Conservation (phyloP, 2,797 vertebrate genomes). For the Aphelocoma californica region DNA sequence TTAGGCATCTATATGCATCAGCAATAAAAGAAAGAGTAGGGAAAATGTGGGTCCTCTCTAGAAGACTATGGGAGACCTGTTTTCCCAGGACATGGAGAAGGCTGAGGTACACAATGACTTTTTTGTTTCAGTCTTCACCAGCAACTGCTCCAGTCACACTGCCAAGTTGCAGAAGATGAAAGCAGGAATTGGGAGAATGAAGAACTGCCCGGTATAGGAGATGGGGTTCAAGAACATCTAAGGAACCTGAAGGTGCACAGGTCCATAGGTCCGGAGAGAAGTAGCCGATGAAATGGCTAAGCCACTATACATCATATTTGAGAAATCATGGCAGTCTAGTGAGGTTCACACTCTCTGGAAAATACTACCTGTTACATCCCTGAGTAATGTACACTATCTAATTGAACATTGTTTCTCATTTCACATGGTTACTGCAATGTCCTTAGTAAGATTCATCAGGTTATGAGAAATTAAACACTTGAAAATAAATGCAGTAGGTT, state of each 20-base stretch:
- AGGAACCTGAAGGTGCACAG: neutral
- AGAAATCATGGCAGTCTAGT: neutral
- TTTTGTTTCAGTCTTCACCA: neutral
- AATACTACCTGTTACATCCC: neutral
- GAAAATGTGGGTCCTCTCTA: neutral
- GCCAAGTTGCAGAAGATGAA: neutral
- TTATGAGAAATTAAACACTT: neutral
- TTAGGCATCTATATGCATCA: neutral
- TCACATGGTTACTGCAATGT: neutral
- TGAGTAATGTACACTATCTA: neutral
- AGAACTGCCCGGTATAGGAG: neutral
- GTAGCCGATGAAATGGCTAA: neutral
- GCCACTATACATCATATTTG: neutral
- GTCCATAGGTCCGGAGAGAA: neutral
- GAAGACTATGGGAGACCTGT: neutral
- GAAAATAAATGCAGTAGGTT: conserved; percentile 6
- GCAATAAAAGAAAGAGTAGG: neutral
- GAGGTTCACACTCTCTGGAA: neutral
- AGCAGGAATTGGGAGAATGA: neutral
- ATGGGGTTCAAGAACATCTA: neutral
- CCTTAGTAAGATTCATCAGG: neutral
- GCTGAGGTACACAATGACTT: neutral
- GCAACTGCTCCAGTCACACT: neutral
- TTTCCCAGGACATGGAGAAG: neutral
- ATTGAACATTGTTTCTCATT: neutral